Base-by-base conservation (phyloP, 2,888 invertebrate species). In the Perdita meconis region DNA sequence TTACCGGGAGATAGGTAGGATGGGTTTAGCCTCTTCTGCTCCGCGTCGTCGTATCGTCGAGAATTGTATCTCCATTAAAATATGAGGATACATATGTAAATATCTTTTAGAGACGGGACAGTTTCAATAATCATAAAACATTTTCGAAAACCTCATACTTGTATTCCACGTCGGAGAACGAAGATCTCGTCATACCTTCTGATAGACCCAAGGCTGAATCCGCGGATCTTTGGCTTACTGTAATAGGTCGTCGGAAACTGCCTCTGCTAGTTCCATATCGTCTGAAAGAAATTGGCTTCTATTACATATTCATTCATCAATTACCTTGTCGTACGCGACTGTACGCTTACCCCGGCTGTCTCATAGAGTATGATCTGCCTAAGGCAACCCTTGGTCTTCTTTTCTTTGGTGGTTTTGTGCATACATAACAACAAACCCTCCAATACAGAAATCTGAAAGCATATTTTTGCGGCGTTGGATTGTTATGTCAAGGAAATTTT, bases 391-490 rank as follows among this genome's bases (percentile, higher is more conserved):
- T 93, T 19, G 94, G 91, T 66, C 94, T 93, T 70, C 94, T 93
- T 59, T 93, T 94, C 84, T 94, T 95, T 0, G 97, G 96, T 19
- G 96, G 96, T 24, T 96, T 95, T 0, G 97, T 97, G 92, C 98
- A 98, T 57, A 97, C 95, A 92, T 97, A 98, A 90, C 98, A 98
- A 89, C 97, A 98, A 2, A 97, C 96, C 69, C 97, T 95, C 98
- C 98, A 98, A 91, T 98, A 98, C n/a, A 98, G 93, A 89, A 98
- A 97, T 81, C 97, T 96, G 84, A 19, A 83, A 3, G 8, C 16
- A 47, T 47, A 47, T 22, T 47, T 47, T n/a, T 44, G 19, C 10
- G 3, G 19, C 0, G 19, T 10, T 47, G 10, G 8, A 2, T 6
- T 44, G n/a, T n/a, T n/a, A n/a, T n/a, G n/a, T n/a, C n/a, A n/a